Base-by-base conservation (phyloP, 2,113 vertebrate genomes). In the Axis porcinus region DNA sequence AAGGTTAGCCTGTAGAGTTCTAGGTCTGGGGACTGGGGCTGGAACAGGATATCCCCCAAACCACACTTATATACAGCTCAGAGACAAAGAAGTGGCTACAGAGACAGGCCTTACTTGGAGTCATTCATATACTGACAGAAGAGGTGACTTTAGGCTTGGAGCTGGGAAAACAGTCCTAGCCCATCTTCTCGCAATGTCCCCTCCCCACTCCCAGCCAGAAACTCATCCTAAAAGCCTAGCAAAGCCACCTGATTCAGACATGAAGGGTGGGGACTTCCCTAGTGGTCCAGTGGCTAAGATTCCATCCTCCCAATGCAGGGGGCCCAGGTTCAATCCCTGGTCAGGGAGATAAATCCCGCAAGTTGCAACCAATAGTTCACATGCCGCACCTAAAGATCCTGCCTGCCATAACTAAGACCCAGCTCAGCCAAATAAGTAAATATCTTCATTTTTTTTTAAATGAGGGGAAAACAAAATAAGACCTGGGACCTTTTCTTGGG, bases 31-130 rank as follows among this genome's bases (percentile, higher is more conserved):
- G 13, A 9, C 19, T 21, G 47, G n/a, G 6, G 23, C 45, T 76
- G 28, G 55, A 86, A 45, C 33, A 43, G 88, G 16, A n/a, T 15
- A 14, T 23, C 57, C 28, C 28, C 57, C 45, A 25, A 85, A 83
- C 17, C 6, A 1, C 3, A 79, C 8, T 45, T 27, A 2, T 12
- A 52, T 21, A 2, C 15, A 7, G 1, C 21, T 36, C 16, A 25
- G 79, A 40, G 74, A 89, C 28, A 54, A 33, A 76, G 16, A 54
- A 27, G n/a, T 74, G 67, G 54, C 36, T 43, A 3, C 10, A 57
- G 82, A 78, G n/a, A 76, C 40, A 57, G n/a, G 12, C 33, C 76
- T 87, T 64, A 43, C 70, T 86, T n/a, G 23, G 52, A 82, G 60
- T 89, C 33, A 14, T 62, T 27, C 45, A 33, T 55, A 7, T 40